Evolutionary conservation across 2,113 vertebrate species (phyloP).

Genomic region (Hydrochoerus hydrochaeris): DNA sequence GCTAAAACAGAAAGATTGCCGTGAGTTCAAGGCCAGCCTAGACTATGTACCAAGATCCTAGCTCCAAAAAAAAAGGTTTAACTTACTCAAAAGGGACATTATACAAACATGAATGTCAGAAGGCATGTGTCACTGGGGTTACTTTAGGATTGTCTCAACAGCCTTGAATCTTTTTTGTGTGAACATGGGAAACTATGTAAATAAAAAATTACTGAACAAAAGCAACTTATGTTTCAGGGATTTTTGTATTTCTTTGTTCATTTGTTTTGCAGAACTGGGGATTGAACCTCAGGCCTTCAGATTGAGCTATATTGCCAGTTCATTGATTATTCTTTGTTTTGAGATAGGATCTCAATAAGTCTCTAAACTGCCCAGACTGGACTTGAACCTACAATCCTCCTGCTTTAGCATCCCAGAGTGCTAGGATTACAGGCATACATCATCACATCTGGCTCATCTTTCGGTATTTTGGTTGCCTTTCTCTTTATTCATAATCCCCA

Average conservation of each 20-base stretch:
- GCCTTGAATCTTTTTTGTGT: not conserved
- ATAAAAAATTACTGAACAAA: not conserved
- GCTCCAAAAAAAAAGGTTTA: not conserved
- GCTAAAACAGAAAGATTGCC: not conserved
- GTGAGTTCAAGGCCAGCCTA: not conserved
- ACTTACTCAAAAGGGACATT: not conserved
- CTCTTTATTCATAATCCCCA: not conserved
- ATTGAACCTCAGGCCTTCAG: not conserved
- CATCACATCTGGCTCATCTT: not conserved
- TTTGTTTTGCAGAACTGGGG: not conserved
- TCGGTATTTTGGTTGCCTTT: not conserved
- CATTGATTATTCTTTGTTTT: not conserved
- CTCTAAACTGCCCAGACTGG: not conserved
- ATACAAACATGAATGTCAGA: not conserved
- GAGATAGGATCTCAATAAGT: not conserved
- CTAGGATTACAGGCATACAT: not conserved
- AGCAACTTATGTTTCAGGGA: not conserved
- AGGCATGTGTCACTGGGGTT: too few relatives aligned
- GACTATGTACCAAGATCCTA: not conserved
- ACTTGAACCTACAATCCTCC: not conserved
- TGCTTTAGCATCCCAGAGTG: not conserved
- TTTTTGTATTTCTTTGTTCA: not conserved
- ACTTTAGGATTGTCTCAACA: too few relatives aligned
- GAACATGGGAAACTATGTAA: not conserved
- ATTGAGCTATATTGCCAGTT: not conserved